A percentile compares a stretch with the other conserved stretches of the same genome.
These are phyloP conservation scores for Leucozona laternaria DNA, from an alignment of 2,888 invertebrate species.

Conservation along the genomic window DNA sequence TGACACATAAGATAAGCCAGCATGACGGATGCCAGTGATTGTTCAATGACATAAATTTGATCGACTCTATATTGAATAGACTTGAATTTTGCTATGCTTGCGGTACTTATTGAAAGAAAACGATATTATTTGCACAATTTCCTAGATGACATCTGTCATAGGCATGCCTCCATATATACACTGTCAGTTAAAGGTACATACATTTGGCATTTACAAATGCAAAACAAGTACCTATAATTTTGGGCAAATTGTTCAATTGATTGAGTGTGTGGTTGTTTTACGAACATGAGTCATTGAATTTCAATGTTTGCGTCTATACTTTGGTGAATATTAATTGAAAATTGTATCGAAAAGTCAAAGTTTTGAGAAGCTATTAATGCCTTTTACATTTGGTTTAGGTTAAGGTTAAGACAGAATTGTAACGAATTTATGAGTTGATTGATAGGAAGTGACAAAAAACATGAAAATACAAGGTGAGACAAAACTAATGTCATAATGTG, in stretches of 20 bases:
- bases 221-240: neutral
- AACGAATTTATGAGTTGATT: too few species aligned
- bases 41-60: constrained; percentile 64
- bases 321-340: too few species aligned
- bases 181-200: neutral
- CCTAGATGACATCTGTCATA: constrained; percentile 35
- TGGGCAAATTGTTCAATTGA: constrained; percentile 1
- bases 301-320: too few species aligned
- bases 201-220: neutral
- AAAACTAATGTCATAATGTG: too few species aligned
- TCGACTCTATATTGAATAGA: constrained; percentile 51
- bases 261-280: neutral
- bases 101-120: neutral
- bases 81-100: constrained; percentile 13
- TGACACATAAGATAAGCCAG: constrained; percentile 48
- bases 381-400: too few species aligned
- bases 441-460: too few species aligned
- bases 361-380: too few species aligned
- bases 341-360: too few species aligned
- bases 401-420: too few species aligned
- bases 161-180: constrained; percentile 15
- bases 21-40: constrained; percentile 60
- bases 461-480: too few species aligned
- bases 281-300: neutral
- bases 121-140: constrained; percentile 14